A percentile compares a stretch with the other conserved stretches of the same genome.
phyloP scores from a whole-genome alignment of 2,113 vertebrate genomes.

The Gavia stellata region DNA sequence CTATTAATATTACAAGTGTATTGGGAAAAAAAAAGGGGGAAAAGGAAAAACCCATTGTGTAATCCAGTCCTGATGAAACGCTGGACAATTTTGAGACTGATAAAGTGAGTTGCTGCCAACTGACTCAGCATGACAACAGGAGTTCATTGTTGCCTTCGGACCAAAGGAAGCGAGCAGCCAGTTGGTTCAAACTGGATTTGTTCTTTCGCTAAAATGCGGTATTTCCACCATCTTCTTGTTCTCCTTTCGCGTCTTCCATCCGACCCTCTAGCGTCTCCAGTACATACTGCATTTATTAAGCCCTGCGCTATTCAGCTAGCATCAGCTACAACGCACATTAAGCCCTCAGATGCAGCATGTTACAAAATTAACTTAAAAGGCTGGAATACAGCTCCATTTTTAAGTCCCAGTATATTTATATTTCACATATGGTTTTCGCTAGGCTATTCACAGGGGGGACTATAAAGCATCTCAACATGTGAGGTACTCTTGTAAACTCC shows the following conservation, averaged over 20 bases:
- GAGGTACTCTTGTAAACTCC: constrained; percentile 54
- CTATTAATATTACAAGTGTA: constrained; percentile 42
- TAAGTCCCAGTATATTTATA: constrained; percentile 67
- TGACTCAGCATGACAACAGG: constrained; percentile 61
- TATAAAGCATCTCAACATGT: constrained; percentile 64
- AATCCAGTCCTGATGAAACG: constrained; percentile 51
- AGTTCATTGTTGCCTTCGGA: constrained; percentile 53
- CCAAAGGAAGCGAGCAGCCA: constrained; percentile 17
- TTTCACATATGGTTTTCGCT: constrained; percentile 65
- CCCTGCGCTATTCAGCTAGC: background rate
- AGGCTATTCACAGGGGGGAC: constrained; percentile 60
- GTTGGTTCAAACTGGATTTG: constrained; percentile 41
- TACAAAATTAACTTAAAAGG: constrained; percentile 68
- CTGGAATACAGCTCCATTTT: constrained; percentile 57
- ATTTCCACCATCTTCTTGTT: constrained; percentile 25
- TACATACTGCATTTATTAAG: constrained; percentile 32
- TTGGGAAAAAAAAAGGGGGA: background rate
- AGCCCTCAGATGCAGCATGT: constrained; percentile 25
- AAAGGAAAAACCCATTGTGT: constrained; percentile 37
- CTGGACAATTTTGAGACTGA: constrained; percentile 46
- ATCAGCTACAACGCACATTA: constrained; percentile 10
- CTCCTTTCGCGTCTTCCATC: background rate
- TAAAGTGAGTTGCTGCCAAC: constrained; percentile 52
- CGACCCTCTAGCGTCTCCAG: constrained; percentile 6
- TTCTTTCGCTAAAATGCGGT: constrained; percentile 16